These are phyloP conservation scores for Dolichomitus sp. DNA, from an alignment of 2,888 invertebrate genomes.

Conservation along the genomic window DNA sequence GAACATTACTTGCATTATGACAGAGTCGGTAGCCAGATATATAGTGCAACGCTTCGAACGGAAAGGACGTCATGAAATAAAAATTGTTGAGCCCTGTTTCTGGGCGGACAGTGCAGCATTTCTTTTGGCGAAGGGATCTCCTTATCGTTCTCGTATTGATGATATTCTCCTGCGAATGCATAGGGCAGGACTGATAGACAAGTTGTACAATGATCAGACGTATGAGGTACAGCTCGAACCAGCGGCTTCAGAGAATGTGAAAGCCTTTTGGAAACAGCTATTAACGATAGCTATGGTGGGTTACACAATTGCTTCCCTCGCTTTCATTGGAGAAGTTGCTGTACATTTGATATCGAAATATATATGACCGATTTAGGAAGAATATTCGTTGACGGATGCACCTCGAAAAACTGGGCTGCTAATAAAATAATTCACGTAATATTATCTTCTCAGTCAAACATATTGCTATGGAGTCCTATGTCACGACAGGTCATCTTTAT, in stretches of 20 bases:
- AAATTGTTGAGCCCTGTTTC: slow-evolving; percentile 44
- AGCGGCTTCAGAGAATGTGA: neutral
- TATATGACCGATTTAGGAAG: too few species aligned
- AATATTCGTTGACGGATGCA: too few species aligned
- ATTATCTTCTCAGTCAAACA: too few species aligned
- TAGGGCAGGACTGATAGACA: slow-evolving; percentile 27
- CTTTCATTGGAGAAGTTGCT: slow-evolving; percentile 41
- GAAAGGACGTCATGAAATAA: slow-evolving; percentile 16
- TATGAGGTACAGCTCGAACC: neutral
- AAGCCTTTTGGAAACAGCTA: slow-evolving; percentile 23
- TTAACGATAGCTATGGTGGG: slow-evolving; percentile 31
- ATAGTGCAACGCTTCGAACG: neutral
- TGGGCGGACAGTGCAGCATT: slow-evolving; percentile 48
- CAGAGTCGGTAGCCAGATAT: neutral
- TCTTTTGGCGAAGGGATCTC: slow-evolving; percentile 45
- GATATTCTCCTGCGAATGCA: slow-evolving; percentile 24
- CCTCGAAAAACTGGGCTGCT: too few species aligned
- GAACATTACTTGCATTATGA: slow-evolving; percentile 55
- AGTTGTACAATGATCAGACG: neutral
- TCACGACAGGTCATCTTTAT: too few species aligned
- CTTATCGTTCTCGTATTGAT: slow-evolving; percentile 55
- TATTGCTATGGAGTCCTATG: too few species aligned
- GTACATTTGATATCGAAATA: neutral
- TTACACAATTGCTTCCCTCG: slow-evolving; percentile 2
- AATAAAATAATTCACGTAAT: too few species aligned